Percentiles rank a stretch among this genome's conserved stretches.
Conservation (phyloP, 2,888 invertebrate genomes). For the Eumerus sabulonum region DNA sequence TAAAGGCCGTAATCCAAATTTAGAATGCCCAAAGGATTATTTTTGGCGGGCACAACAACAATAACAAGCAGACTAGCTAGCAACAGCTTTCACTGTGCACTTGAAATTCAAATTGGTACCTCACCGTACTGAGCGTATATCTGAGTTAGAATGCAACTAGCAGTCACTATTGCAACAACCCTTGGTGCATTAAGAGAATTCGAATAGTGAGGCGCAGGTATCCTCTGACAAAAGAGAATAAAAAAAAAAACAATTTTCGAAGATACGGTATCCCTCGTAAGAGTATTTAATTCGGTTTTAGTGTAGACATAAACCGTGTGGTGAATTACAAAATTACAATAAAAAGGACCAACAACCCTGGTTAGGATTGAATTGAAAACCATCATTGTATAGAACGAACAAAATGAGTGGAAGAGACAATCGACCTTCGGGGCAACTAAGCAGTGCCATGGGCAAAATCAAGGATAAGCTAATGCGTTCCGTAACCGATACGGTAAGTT, state of each 20-base stretch:
- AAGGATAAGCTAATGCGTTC: slow-evolving; percentile 77
- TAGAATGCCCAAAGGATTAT: slow-evolving; percentile 68
- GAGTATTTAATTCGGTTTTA: slow-evolving; percentile 21
- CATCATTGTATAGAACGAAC: slow-evolving; percentile 4
- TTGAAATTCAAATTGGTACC: slow-evolving; percentile 38
- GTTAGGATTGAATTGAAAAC: slow-evolving; percentile 8
- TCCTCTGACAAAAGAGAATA: slow-evolving; percentile 40
- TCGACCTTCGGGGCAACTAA: slow-evolving; percentile 75
- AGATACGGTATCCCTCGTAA: slow-evolving; percentile 15
- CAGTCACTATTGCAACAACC: slow-evolving; percentile 31
- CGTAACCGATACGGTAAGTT: slow-evolving; percentile 66
- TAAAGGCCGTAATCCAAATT: slow-evolving; percentile 69
- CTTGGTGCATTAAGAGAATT: slow-evolving; percentile 34
- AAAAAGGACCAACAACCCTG: neutral
- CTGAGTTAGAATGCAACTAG: slow-evolving; percentile 53
- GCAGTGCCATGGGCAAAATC: slow-evolving; percentile 77
- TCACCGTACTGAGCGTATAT: too few relatives aligned
- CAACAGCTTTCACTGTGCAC: slow-evolving; percentile 41
- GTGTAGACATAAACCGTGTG: slow-evolving; percentile 58
- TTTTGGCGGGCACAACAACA: slow-evolving; percentile 63
- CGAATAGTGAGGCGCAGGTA: slow-evolving; percentile 38
- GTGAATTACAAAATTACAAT: slow-evolving; percentile 45
- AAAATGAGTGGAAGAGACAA: slow-evolving; percentile 78
- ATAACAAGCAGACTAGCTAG: neutral
- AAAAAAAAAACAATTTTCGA: slow-evolving; percentile 47